Evolutionary conservation across 2,888 invertebrate species (phyloP), one percentile per base, ranked within the genome.

Genomic region (Strigamia crassipes): DNA sequence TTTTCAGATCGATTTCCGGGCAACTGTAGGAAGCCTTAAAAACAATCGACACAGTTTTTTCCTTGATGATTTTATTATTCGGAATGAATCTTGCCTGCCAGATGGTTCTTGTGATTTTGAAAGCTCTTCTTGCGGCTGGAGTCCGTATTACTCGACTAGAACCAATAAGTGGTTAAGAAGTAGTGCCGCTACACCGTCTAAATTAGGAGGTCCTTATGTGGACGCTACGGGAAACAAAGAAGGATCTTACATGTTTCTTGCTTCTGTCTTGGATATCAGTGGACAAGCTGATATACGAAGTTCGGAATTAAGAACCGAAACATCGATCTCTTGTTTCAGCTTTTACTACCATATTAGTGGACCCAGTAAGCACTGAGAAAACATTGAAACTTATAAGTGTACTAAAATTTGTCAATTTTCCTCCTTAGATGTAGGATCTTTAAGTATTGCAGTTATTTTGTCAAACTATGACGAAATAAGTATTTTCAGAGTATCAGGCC

Each of bases 21-120:
- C 73, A 56, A n/a, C 15, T n/a, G 18, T 56, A 18, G 6, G 4
- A 13, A 27, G 27, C 13, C 13, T 73, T 66, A 0, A 15, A 0
- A 1, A 23, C 12, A 73, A 73, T 0, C 12, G 13, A 13, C 18
- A 66, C 61, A 66, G 12, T 21, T 73, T 73, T 73, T 31, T 27
- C 12, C 73, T 73, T 5, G 73, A 73, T 8, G 73, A 73, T n/a
- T 31, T 73, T 13, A n/a, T 31, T 13, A 73, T 73, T 15, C 73
- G 73, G 6, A 73, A 73, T n/a, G 10, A 27, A n/a, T 73, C 73
- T 23, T 73, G 73, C 27, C 31, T 31, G 27, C 27, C 23, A 12
- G 73, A 73, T n/a, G 73, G 73, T 31, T 15, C 13, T 27, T 73
- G 73, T 31, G 73, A 73, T n/a, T 73, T 73, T 15, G 73, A 73